Conservation (phyloP, 2,113 vertebrate genomes). For the Muntiacus reevesi region DNA sequence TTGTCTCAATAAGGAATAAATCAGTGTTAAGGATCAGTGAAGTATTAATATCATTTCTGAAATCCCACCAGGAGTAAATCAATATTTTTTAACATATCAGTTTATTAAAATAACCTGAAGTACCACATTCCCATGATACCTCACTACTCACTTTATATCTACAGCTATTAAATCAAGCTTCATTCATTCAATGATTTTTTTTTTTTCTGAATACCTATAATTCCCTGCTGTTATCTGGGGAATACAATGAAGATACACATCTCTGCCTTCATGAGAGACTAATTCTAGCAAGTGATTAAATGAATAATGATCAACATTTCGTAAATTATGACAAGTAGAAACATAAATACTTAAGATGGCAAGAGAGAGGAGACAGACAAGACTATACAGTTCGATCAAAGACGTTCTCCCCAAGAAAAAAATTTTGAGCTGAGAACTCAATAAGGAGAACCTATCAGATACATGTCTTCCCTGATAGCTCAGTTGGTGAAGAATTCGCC, state of each 20-base stretch:
- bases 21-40: background rate
- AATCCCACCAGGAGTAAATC: background rate
- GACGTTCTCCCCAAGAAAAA: background rate
- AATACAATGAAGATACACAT: background rate
- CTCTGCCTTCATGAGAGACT: background rate
- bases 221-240: background rate
- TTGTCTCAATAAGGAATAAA: background rate
- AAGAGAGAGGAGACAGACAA: background rate
- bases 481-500: background rate
- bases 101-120: background rate
- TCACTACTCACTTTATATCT: background rate
- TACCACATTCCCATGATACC: background rate
- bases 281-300: background rate
- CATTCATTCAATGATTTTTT: background rate
- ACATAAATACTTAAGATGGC: background rate
- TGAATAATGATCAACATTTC: background rate
- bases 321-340: background rate
- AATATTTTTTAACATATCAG: background rate
- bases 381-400: background rate
- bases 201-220: background rate
- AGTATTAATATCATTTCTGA: background rate
- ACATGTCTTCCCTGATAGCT: background rate
- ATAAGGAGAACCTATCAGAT: background rate
- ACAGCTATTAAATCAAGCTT: background rate
- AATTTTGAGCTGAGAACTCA: background rate